These are phyloP conservation scores for Paradoxurus hermaphroditus DNA, from an alignment of 2,113 vertebrate genomes.

Conservation along the genomic window DNA sequence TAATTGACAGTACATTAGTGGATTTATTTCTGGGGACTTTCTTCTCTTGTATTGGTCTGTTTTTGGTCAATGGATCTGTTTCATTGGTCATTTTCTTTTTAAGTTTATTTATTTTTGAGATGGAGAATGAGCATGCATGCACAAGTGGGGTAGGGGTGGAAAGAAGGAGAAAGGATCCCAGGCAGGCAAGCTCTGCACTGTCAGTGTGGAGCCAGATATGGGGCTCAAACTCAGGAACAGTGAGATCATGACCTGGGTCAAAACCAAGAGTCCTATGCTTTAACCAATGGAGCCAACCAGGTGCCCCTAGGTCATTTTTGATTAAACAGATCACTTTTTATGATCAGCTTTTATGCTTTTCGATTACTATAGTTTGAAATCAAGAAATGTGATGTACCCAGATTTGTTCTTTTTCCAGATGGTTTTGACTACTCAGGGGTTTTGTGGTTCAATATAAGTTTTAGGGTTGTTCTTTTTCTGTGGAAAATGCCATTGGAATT, in stretches of 20 bases:
- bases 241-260: too few species aligned
- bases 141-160: too few species aligned
- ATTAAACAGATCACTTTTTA: not conserved
- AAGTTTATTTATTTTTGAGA: too few species aligned
- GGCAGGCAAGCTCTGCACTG: too few species aligned
- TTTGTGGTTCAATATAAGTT: not conserved
- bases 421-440: not conserved
- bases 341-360: not conserved
- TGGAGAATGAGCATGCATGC: too few species aligned
- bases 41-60: not conserved
- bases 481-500: not conserved
- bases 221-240: too few species aligned
- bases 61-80: not conserved
- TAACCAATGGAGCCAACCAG: too few species aligned
- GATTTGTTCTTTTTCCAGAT: not conserved
- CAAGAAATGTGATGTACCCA: not conserved
- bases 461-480: not conserved
- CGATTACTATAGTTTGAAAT: not conserved
- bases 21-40: not conserved
- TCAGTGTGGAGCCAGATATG: too few species aligned
- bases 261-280: too few species aligned
- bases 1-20: not conserved
- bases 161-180: too few species aligned
- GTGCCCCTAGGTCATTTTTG: not conserved
- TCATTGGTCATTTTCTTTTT: not conserved